A percentile compares a stretch with the other conserved stretches of the same genome.
These are phyloP conservation scores for Sparus aurata DNA, from an alignment of 2,797 vertebrate genomes.

Conservation along the genomic window DNA sequence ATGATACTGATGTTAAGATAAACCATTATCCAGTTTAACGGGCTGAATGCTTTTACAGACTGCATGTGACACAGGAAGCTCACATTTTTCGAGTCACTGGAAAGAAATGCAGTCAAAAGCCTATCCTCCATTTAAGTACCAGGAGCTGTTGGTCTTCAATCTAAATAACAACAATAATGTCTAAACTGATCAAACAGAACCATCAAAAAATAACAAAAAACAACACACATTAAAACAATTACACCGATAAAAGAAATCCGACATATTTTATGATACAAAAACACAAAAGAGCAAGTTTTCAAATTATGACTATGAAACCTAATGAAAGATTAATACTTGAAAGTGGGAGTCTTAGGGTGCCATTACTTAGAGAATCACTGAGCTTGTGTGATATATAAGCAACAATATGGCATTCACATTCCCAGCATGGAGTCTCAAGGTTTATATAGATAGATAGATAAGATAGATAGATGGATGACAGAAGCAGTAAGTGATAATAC, in stretches of 20 bases:
- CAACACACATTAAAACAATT: not conserved
- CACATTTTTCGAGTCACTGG: not conserved
- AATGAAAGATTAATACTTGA: slow-evolving; percentile 16
- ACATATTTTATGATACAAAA: slow-evolving; percentile 13
- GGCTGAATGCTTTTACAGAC: slow-evolving; percentile 5
- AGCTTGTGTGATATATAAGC: slow-evolving; percentile 13
- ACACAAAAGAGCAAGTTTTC: not conserved
- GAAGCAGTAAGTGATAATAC: not conserved
- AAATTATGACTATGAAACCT: not conserved
- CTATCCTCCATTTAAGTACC: not conserved
- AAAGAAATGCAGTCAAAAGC: not conserved
- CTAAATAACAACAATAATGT: not conserved
- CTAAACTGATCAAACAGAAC: not conserved
- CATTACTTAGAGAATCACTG: slow-evolving; percentile 13
- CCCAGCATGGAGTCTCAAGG: not conserved
- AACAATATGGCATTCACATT: slow-evolving; percentile 18
- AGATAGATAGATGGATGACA: too few relatives aligned
- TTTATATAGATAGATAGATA: too few relatives aligned
- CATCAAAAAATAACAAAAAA: slow-evolving; percentile 8
- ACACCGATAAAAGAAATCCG: not conserved
- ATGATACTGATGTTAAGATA: slow-evolving; percentile 25
- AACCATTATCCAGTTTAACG: not conserved
- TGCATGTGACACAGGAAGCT: not conserved
- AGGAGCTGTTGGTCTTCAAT: not conserved
- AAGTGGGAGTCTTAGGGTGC: not conserved